A percentile compares a stretch with the other conserved stretches of the same genome.
These are phyloP conservation scores for Macaria notata DNA, from an alignment of 2,888 invertebrate species.

Conservation along the genomic window DNA sequence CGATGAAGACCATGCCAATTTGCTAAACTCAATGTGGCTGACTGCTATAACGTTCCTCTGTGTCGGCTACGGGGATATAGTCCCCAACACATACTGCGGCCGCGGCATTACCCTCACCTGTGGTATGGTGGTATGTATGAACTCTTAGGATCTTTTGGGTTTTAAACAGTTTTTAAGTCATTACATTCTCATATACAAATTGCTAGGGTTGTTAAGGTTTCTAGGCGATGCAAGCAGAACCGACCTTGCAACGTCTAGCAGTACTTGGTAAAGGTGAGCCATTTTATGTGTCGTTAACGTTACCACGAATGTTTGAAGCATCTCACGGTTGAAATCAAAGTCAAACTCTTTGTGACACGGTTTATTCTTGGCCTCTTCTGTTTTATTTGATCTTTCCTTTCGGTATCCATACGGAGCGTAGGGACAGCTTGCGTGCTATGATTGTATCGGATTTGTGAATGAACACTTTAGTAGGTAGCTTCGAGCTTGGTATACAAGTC, in stretches of 20 bases:
- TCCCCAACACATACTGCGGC: slow-evolving; percentile 99
- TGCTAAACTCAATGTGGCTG: slow-evolving; percentile 99
- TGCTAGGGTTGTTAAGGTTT: slow-evolving; percentile 38
- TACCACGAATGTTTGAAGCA: slow-evolving; percentile 55
- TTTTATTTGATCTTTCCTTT: slow-evolving; percentile 50
- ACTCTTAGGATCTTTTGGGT: slow-evolving; percentile 64
- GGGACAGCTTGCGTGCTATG: slow-evolving; percentile 42
- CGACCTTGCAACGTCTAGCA: slow-evolving; percentile 63
- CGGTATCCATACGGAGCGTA: slow-evolving; percentile 42
- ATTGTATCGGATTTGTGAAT: slow-evolving; percentile 50
- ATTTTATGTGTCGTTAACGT: slow-evolving; percentile 73
- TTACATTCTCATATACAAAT: slow-evolving; percentile 40
- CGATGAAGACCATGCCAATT: slow-evolving; percentile 98
- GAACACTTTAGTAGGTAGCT: slow-evolving; percentile 42
- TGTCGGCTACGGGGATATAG: slow-evolving; percentile 99
- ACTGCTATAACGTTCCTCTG: slow-evolving; percentile 99
- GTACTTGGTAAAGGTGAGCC: slow-evolving; percentile 77
- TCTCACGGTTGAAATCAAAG: slow-evolving; percentile 67
- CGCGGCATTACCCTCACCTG: slow-evolving; percentile 99
- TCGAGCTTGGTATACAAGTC: slow-evolving; percentile 41
- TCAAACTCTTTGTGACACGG: slow-evolving; percentile 72
- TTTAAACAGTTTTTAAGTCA: slow-evolving; percentile 38
- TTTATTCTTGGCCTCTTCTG: slow-evolving; percentile 41
- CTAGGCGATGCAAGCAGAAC: slow-evolving; percentile 62
- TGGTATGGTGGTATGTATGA: slow-evolving; percentile 98